Base-by-base conservation (phyloP, 2,888 invertebrate species). In the Dolichomitus sp. region DNA sequence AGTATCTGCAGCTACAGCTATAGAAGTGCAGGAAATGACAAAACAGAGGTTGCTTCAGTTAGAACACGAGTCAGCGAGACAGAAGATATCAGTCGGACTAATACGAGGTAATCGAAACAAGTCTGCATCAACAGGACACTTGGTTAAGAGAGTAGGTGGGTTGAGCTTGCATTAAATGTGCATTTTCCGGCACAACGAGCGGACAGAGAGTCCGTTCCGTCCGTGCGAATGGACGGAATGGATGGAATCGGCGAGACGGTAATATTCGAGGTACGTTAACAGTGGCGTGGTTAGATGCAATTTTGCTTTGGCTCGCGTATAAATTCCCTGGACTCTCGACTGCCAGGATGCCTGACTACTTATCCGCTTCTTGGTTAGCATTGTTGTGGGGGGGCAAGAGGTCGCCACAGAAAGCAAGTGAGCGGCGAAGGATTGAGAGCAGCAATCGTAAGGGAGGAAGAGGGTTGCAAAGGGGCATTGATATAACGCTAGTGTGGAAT, bases 241-340 rank as follows among this genome's bases (percentile, higher is more conserved):
- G 76, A 48, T 59, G 68, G 54, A 83, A 83, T 48, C 48, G 61
- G 61, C 68, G 54, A 69, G 80, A 75, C 69, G 75, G 52, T 75
- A 57, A 76, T 83, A 76, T 76, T 68, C 80, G 61, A 76, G 75
- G 54, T 68, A 61, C 45, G 52, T 52, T 57, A 83, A 80, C 68
- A 73, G 76, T 89, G 72, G 85, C 85, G 86, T 88, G 87, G 88
- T 77, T 84, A 80, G 81, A 85, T 74, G 88, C 87, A 87, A 88
- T 89, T 88, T 87, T 76, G 68, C 54, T 77, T 65, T 66, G 74
- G 52, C 61, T 70, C 78, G 81, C 79, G 79, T 81, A 73, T 61
- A 84, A 84, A 84, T 84, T 81, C 84, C 72, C 78, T 65, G 70
- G 59, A 59, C 61, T 63, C 54, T 27, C 66, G 66, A 45, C 59